Conservation (phyloP, 2,113 vertebrate species). For the Ahaetulla prasina region DNA sequence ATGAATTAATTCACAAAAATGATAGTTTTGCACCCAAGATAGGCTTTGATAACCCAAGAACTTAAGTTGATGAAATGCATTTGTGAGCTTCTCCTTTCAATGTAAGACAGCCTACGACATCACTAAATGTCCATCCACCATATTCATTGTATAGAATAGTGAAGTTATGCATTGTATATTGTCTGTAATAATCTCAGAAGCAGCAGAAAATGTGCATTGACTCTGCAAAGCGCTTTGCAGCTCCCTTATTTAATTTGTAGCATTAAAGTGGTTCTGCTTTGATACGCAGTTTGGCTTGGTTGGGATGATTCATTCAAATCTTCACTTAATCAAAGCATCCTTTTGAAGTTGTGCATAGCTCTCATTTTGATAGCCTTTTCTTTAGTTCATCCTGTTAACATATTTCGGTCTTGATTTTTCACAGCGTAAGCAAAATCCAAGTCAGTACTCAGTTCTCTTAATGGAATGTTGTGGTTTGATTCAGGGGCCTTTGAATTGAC, state of each 20-base stretch:
- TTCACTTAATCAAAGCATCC: neutral
- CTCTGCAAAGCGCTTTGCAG: neutral
- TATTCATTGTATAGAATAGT: neutral
- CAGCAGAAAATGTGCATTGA: neutral
- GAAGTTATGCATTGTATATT: neutral
- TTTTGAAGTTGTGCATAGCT: neutral
- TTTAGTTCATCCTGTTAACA: neutral
- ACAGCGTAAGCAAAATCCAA: neutral
- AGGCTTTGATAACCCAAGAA: neutral
- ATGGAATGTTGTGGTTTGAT: neutral
- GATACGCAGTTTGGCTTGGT: neutral
- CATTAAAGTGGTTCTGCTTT: neutral
- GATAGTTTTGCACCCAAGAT: neutral
- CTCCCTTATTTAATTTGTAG: neutral
- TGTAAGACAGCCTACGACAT: neutral
- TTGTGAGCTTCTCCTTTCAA: neutral
- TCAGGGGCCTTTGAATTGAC: neutral
- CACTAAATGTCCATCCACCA: neutral
- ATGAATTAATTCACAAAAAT: neutral
- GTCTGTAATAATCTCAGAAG: neutral
- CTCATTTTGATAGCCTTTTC: neutral
- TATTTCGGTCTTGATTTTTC: neutral
- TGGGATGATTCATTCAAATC: neutral
- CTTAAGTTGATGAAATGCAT: neutral
- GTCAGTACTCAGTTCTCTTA: neutral